These are phyloP conservation scores for Rhinopithecus roxellana DNA, from an alignment of 2,113 vertebrate genomes.

Conservation along the genomic window DNA sequence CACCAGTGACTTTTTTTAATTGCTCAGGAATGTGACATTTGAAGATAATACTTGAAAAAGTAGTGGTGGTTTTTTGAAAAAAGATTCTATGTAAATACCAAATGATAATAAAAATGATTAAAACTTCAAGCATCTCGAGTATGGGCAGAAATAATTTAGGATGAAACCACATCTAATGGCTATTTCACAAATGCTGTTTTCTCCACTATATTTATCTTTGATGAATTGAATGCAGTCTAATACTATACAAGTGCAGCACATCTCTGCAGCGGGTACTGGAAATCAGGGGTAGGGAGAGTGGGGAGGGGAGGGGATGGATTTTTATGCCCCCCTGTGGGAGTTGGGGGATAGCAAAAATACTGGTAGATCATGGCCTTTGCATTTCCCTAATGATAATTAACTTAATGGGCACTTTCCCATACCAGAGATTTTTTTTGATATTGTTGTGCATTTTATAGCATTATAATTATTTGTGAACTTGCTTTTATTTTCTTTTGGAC, in stretches of 20 bases:
- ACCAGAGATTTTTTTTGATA: neutral
- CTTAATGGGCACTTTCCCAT: neutral
- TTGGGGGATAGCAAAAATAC: neutral
- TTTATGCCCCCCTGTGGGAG: neutral
- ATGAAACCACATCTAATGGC: constrained; percentile 7
- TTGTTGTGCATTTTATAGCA: neutral
- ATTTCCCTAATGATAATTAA: neutral
- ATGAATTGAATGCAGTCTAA: neutral
- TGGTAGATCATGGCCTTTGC: neutral
- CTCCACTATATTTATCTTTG: neutral
- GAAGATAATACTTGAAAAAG: neutral
- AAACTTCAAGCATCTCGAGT: neutral
- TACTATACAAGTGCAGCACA: neutral
- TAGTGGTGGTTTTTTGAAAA: neutral
- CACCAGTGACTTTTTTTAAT: neutral
- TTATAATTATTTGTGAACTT: neutral
- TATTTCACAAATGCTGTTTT: neutral
- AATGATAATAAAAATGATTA: neutral
- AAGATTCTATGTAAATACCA: neutral
- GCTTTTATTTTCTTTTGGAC: neutral
- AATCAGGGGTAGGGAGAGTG: neutral
- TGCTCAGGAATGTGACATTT: neutral
- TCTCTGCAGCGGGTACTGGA: neutral
- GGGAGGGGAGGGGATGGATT: neutral
- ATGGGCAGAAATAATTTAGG: neutral